Percentiles rank a stretch among this genome's conserved stretches.
These are phyloP conservation scores for Drosophila tanythrix DNA, from an alignment of 2,888 invertebrate genomes.

Conservation along the genomic window DNA sequence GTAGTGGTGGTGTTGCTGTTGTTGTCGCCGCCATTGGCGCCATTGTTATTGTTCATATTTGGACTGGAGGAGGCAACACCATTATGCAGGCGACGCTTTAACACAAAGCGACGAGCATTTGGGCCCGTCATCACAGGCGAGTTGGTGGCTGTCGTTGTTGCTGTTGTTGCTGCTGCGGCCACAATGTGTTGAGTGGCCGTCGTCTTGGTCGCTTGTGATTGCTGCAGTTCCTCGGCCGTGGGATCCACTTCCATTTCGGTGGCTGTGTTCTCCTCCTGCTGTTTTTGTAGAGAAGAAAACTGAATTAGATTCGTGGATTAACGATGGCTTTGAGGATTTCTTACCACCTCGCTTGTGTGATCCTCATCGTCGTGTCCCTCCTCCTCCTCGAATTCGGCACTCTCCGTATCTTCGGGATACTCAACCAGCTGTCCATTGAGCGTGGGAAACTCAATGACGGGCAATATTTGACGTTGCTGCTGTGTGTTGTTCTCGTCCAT, in stretches of 20 bases:
- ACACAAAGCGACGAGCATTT: conserved; percentile 73
- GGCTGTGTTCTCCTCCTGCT: conserved; percentile 75
- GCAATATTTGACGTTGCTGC: conserved; percentile 86
- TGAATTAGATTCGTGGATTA: not conserved
- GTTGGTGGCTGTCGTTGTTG: conserved; percentile 35
- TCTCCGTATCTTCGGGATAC: conserved; percentile 86
- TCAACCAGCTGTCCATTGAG: conserved; percentile 89
- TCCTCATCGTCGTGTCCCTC: conserved; percentile 86
- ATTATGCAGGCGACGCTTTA: conserved; percentile 81
- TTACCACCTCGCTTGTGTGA: conserved; percentile 84
- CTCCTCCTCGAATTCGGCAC: conserved; percentile 86
- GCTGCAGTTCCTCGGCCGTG: conserved; percentile 62
- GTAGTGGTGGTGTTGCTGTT: conserved; percentile 21
- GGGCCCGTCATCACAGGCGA: conserved; percentile 66
- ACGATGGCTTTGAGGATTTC: not conserved
- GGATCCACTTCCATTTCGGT: conserved; percentile 76
- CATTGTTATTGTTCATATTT: conserved; percentile 37
- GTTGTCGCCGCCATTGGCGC: conserved; percentile 23
- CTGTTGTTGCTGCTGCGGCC: conserved; percentile 39
- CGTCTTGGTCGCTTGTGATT: conserved; percentile 48
- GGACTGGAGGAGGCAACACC: conserved; percentile 34
- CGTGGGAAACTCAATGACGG: conserved; percentile 91
- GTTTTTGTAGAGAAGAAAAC: not conserved
- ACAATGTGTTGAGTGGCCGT: conserved; percentile 23
- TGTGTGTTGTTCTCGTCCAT: conserved; percentile 90